Base-by-base conservation (phyloP, 1,140 invertebrate species). In the Tribolium madens region DNA sequence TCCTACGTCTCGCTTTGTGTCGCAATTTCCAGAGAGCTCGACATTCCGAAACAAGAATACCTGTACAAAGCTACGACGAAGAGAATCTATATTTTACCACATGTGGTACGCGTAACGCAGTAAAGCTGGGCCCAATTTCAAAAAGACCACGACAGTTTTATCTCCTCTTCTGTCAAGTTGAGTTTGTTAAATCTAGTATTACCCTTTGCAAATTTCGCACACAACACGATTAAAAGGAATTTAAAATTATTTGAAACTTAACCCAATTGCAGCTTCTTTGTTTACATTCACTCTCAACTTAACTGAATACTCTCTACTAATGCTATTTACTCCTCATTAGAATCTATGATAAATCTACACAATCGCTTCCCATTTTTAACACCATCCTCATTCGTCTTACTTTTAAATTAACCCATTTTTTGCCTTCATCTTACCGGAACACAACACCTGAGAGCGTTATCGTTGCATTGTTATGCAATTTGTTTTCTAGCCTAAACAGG, bases 171-270 rank as follows among this genome's bases (percentile, higher is more conserved):
- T 36, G 57, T 33, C 57, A 64, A 64, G 26, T 64, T 10, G 57
- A 64, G n/a, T 64, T 64, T 64, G 57, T 14, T 64, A 64, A 64
- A 64, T 64, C 57, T 14, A 33, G 57, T 64, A 64, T 64, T 64
- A 64, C 36, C 57, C 57, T 64, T 64, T 64, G 26, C 26, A 26
- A 64, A 26, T 64, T 64, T 64, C 36, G 57, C 57, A 33, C 57
- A 64, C 57, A 64, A 64, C 57, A 36, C 57, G 57, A 64, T 64
- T 64, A 64, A 64, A 64, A 64, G 57, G 57, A 64, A 64, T 64
- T 64, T 64, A 64, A 64, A 64, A 64, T 64, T 64, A 64, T 64
- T 64, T 64, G 57, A 64, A 64, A 64, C 57, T 64, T 64, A 64
- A 64, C 57, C 57, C 57, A 64, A 64, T 64, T 64, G 57, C 57